A percentile compares a stretch with the other conserved stretches of the same genome.
Evolutionary conservation across 2,113 vertebrate species (phyloP).

Genomic region (Dasyprocta punctata): DNA sequence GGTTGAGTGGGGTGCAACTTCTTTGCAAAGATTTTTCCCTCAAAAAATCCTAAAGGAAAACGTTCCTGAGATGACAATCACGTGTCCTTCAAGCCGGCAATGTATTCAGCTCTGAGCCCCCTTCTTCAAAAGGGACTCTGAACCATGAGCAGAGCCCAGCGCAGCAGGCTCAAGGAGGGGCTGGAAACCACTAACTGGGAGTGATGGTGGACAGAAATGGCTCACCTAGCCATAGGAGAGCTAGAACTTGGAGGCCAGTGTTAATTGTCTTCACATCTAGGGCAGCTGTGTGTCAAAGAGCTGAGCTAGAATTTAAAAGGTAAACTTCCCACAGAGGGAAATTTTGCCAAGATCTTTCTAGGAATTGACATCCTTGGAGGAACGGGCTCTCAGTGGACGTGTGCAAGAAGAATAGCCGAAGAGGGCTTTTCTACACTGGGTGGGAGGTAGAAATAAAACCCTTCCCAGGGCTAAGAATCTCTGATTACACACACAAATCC

Average conservation of each 20-base stretch:
- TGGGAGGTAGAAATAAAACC: slow-evolving; percentile 33
- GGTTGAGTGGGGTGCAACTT: not conserved
- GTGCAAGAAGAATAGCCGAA: not conserved
- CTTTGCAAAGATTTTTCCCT: not conserved
- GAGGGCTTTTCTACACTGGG: slow-evolving; percentile 23
- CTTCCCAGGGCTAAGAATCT: slow-evolving; percentile 45
- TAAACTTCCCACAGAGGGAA: not conserved
- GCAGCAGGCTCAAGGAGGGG: not conserved
- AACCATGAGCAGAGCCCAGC: not conserved
- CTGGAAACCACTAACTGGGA: not conserved
- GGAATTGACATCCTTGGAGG: slow-evolving; percentile 17
- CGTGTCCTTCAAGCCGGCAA: not conserved
- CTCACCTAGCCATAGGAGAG: not conserved
- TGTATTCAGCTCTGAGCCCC: not conserved
- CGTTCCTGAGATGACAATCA: too few species aligned
- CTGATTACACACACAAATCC: slow-evolving; percentile 51
- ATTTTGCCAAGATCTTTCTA: slow-evolving; percentile 56
- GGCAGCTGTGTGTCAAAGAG: too few species aligned
- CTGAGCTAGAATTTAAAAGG: not conserved
- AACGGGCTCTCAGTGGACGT: not conserved
- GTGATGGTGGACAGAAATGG: not conserved
- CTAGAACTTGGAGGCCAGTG: not conserved
- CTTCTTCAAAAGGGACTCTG: not conserved
- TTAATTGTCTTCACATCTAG: not conserved
- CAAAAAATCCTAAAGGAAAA: not conserved